Base-by-base conservation (phyloP, 2,888 invertebrate genomes). In the Tipula vernalis region DNA sequence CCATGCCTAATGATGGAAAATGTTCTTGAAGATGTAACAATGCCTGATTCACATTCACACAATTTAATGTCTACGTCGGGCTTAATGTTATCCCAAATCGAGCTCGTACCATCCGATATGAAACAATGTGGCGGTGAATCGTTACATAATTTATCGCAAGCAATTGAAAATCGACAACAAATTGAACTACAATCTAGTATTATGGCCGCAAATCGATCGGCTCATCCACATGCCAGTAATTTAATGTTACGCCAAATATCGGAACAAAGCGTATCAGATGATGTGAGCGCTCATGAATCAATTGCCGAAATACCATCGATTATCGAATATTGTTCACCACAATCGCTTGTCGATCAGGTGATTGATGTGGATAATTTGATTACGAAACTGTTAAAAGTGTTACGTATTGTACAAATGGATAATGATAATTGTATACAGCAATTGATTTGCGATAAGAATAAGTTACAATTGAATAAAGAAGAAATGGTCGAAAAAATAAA, bases 1-100 rank as follows among this genome's bases (percentile, higher is more conserved):
- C 96, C 96, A 0, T 95, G 96, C 89, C 92, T 96, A 36, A 96
- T 96, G 93, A 96, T 96, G 93, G 96, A 96, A 89, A 95, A 95
- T 86, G 96, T 94, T 41, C 89, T 94, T 87, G 95, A 95, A 90
- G 94, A 95, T 89, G 95, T 94, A 18, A 91, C 94, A 42, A 91
- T 94, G 88, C 94, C 93, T 0, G 95, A 95, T 89, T 94, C 94
- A 13, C 94, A 94, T 90, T 93, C 94, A 5, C 94, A 94, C 89
- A 95, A 95, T 89, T 93, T 94, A 93, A 93, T 95, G 36, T 95
- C 94, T 87, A 94, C 94, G 84, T 92, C 93, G 86, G 93, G 94
- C 89, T 92, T 93, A 89, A 88, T 89, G 47, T 90, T 93, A 89
- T 91, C 93, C 39, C 91, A 91, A 88, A 90, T 91, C 87, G 91